Evolutionary conservation across 2,797 vertebrate genomes (phyloP).

Genomic region (Fistularia tabacaria): DNA sequence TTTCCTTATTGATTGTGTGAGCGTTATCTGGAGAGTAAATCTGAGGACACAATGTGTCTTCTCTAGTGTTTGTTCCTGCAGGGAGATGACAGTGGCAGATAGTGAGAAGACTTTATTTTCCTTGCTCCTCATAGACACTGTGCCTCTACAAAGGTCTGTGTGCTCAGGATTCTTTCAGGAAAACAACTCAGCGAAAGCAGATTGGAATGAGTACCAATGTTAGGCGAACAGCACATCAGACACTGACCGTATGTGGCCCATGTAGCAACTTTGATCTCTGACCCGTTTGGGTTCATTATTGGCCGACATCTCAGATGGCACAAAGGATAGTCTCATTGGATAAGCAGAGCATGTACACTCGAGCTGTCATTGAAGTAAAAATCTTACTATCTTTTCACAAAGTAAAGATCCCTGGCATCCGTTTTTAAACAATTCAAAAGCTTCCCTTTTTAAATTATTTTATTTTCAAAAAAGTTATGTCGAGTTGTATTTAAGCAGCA

Average conservation of each 20-base stretch:
- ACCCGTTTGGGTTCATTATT: slow-evolving; percentile 42
- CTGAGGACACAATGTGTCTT: slow-evolving; percentile 15
- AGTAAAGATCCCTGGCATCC: too few species aligned
- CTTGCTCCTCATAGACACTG: slow-evolving; percentile 9
- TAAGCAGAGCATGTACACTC: too few species aligned
- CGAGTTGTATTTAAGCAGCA: too few species aligned
- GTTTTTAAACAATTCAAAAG: too few species aligned
- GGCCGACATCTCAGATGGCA: slow-evolving; percentile 38
- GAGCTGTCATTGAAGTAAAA: too few species aligned
- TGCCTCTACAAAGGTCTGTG: slow-evolving; percentile 33
- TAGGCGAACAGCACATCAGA: slow-evolving; percentile 47
- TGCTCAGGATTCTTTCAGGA: slow-evolving; percentile 15
- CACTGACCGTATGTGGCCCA: slow-evolving; percentile 15
- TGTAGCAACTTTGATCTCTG: slow-evolving; percentile 46
- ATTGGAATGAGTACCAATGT: slow-evolving; percentile 30
- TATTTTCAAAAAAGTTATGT: too few species aligned
- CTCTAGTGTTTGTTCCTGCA: slow-evolving; percentile 22
- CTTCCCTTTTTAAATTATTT: too few species aligned
- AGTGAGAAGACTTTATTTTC: slow-evolving; percentile 22
- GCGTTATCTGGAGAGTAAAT: slow-evolving; percentile 23
- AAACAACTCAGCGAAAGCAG: slow-evolving; percentile 30
- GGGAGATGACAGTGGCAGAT: slow-evolving; percentile 12
- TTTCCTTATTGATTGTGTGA: slow-evolving; percentile 6
- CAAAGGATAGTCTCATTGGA: too few species aligned
- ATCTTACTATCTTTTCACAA: too few species aligned